These are phyloP conservation scores for Epinotia ramella DNA, from an alignment of 2,888 invertebrate genomes.

Conservation along the genomic window DNA sequence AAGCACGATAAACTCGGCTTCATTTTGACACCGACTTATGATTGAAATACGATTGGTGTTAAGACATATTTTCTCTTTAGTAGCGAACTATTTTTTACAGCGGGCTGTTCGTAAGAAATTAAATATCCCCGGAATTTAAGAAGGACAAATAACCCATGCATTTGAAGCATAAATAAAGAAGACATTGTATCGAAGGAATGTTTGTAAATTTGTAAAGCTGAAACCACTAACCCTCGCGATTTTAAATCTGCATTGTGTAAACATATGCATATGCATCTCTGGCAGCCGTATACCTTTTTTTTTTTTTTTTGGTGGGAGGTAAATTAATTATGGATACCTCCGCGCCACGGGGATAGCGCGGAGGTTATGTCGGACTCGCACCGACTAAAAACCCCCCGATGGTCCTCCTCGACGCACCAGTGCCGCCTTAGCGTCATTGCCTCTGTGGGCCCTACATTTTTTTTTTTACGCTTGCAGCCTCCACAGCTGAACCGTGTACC, in stretches of 20 bases:
- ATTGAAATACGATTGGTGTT: neutral
- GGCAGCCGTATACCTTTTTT: constrained; percentile 12
- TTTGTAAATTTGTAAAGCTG: neutral
- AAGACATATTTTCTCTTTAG: neutral
- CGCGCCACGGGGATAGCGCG: no score
- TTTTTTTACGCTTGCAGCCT: no score
- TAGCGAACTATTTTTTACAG: neutral
- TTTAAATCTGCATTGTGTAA: constrained; percentile 31
- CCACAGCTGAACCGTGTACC: no score
- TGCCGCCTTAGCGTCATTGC: no score
- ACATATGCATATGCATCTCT: constrained; percentile 32
- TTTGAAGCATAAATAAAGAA: neutral
- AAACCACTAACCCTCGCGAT: neutral
- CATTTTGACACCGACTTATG: neutral
- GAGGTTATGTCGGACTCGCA: no score
- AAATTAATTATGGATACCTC: no score
- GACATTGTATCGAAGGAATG: neutral
- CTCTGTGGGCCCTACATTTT: no score
- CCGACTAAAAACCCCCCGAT: no score
- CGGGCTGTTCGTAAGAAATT: neutral
- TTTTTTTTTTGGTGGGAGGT: no score
- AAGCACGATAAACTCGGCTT: neutral
- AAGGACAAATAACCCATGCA: neutral
- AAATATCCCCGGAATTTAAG: neutral
- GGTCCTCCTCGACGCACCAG: no score